phyloP scores from a whole-genome alignment of 2,888 invertebrate species.

The Cylloceria caligata region DNA sequence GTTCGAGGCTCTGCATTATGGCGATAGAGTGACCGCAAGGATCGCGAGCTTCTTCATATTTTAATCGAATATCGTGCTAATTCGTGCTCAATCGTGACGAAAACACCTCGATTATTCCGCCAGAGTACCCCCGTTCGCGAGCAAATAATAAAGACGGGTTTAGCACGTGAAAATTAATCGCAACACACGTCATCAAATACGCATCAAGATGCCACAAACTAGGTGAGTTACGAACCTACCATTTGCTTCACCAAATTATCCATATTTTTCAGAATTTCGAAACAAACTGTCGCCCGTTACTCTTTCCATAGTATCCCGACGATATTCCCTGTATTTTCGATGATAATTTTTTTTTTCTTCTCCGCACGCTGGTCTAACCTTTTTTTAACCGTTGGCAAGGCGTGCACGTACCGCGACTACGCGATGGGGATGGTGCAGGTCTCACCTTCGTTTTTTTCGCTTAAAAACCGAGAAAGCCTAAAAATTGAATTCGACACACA shows the following conservation, averaged over 20 bases:
- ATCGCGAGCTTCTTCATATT: constrained; percentile 73
- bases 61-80: constrained; percentile 41
- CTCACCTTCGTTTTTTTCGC: neutral
- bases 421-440: neutral
- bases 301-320: neutral
- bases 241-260: neutral
- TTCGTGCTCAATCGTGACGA: neutral
- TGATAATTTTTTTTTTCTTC: constrained; percentile 39
- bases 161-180: constrained; percentile 29
- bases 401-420: constrained; percentile 14
- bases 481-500: neutral
- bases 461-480: neutral
- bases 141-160: constrained; percentile 46
- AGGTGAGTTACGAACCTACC: constrained; percentile 77
- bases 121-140: constrained; percentile 24
- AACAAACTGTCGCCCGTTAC: neutral
- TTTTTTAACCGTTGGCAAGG: constrained; percentile 38
- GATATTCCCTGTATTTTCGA: neutral
- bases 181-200: constrained; percentile 75
- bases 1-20: constrained; percentile 75
- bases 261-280: constrained; percentile 15
- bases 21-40: constrained; percentile 78
- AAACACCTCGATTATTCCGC: neutral
- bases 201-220: constrained; percentile 82
- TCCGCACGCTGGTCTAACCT: constrained; percentile 60